Base-by-base conservation (phyloP, 2,113 vertebrate genomes). In the Equus quagga region DNA sequence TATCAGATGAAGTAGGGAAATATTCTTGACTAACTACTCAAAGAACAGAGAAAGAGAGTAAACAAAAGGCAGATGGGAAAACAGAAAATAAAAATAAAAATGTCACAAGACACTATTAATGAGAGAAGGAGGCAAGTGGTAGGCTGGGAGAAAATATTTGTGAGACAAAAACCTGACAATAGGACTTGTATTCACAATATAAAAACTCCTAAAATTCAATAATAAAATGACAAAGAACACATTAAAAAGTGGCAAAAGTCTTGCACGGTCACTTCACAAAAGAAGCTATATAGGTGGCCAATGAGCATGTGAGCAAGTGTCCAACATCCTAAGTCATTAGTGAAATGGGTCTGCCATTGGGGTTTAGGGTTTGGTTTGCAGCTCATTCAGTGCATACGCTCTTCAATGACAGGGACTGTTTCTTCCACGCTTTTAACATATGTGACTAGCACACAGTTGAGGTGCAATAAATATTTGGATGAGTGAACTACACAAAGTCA, bases 321-420 rank as follows among this genome's bases (percentile, higher is more conserved):
- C 49, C 0, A 14, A 3, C 33, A 3, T 28, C 19, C 0, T 14
- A 62, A 78, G 26, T 23, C 51, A 36, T 36, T 28, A 1, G 0
- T 44, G 64, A 56, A 72, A 46, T 36, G 56, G n/a, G 19, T 44
- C 82, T 82, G 15, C 41, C 9, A 9, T 7, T 78, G 41, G 21
- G 14, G 17, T 28, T 24, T 7, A 10, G 15, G 28, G 19, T 67
- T 36, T 51, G 19, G 5, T 46, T 62, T 49, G 51, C 8, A n/a
- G 33, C 8, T 36, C 2, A 0, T 21, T 92, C 15, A 44, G 9
- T 21, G 8, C 2, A 1, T 9, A 6, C 56, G 10, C 24, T 75
- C 24, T 4, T 31, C 33, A 6, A 3, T 36, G 41, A 13, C 4
- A 44, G 19, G 17, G 3, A 0, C 62, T 21, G 23, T 14, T 51